Conservation (phyloP, 2,888 invertebrate species). For the Linnaemya tessellans region DNA sequence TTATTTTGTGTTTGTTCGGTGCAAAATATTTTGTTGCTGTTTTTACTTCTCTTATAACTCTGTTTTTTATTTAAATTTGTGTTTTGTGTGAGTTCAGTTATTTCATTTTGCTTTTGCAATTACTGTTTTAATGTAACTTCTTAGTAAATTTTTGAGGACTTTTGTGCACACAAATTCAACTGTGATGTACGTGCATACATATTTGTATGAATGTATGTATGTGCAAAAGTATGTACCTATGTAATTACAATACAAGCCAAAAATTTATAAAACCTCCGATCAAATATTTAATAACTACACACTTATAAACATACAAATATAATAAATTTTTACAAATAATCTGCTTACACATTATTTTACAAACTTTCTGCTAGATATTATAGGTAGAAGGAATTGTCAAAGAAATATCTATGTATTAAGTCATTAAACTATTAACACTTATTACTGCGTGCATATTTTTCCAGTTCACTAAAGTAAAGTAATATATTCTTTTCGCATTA, state of each 20-base stretch:
- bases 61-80: not conserved
- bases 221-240: too few species aligned
- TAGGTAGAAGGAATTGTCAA: not conserved
- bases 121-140: not conserved
- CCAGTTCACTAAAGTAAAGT: not conserved
- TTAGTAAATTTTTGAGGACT: too few species aligned
- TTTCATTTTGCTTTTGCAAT: constrained; percentile 23
- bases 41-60: constrained; percentile 14
- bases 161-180: too few species aligned
- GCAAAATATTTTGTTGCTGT: not conserved
- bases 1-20: not conserved
- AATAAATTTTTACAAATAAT: not conserved
- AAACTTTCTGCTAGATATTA: not conserved
- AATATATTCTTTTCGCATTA: not conserved
- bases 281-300: not conserved
- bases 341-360: constrained; percentile 2
- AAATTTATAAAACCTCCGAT: constrained; percentile 12
- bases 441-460: constrained; percentile 5
- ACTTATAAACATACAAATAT: too few species aligned
- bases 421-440: constrained; percentile 59
- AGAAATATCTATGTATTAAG: constrained; percentile 65
- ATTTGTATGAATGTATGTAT: too few species aligned
- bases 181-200: too few species aligned
- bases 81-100: too few species aligned
- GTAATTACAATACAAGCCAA: not conserved